Evolutionary conservation across 2,797 vertebrate genomes (phyloP).

Genomic region (Nyctibius grandis): DNA sequence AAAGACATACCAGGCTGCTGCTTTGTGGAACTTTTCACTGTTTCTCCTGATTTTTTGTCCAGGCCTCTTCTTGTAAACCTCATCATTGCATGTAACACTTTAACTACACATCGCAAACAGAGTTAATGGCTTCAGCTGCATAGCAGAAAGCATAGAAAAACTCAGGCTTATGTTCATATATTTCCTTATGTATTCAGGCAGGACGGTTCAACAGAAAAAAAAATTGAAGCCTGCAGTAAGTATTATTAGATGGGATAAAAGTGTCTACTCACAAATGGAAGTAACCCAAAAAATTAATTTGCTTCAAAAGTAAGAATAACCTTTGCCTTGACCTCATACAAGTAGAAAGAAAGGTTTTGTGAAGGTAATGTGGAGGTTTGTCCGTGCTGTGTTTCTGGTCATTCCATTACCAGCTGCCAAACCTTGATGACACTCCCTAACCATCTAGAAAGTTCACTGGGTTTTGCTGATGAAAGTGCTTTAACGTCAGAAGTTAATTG

Average conservation of each 20-base stretch:
- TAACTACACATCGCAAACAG: neutral
- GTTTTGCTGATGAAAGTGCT: neutral
- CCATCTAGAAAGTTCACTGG: neutral
- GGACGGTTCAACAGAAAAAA: neutral
- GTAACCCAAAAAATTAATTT: neutral
- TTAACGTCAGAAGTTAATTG: neutral
- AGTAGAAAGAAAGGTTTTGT: neutral
- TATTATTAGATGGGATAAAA: neutral
- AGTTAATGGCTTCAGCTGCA: neutral
- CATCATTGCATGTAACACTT: neutral
- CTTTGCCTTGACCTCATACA: neutral
- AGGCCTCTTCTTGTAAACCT: neutral
- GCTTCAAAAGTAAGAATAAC: neutral
- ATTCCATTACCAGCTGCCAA: neutral
- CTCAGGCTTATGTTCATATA: neutral
- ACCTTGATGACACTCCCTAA: neutral
- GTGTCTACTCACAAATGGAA: neutral
- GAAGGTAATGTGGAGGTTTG: neutral
- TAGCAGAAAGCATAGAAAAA: neutral
- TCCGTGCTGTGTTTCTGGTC: neutral
- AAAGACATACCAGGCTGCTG: neutral
- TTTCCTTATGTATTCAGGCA: neutral
- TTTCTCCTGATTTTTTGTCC: neutral
- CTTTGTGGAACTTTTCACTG: neutral
- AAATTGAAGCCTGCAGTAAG: neutral